Evolutionary conservation across 1,140 invertebrate genomes (phyloP), one percentile per base, ranked within the genome.

Genomic region (Formica exsecta): DNA sequence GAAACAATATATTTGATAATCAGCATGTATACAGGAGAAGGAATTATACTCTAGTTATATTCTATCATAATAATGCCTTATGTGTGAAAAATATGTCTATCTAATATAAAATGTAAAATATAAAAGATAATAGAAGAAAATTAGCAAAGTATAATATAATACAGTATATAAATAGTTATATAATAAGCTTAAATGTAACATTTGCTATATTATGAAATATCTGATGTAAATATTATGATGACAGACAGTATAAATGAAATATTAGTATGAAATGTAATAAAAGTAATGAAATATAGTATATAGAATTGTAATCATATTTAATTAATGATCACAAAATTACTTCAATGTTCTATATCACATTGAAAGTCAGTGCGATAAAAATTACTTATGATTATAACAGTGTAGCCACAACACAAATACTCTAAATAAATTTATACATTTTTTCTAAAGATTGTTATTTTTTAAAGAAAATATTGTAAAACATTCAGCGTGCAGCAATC

Each of bases 401-500:
- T 25, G 59, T 51, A 51, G 36, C 8, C 4, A 68, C 44, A 68
- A 32, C 22, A 22, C 51, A 71, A 41, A 9, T 38, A 57, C 16
- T 73, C 48, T 54, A 76, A 25, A 16, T 29, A 75, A 16, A 48
- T 71, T 66, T 51, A 36, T 64, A 22, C 62, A 44, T 32, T 44
- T 48, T 75, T 22, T 36, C 6, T n/a, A 25, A 66, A 66, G 36
- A 32, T 22, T 85, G 8, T 77, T 36, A 79, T 57, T 74, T 29
- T 41, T 54, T 76, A 8, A 54, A 54, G 6, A 13, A 61, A 70
- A 22, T 74, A 32, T 84, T 64, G 44, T 51, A 61, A 90, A 74
- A 86, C 65, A 83, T 16, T 70, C 25, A 90, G 68, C 89, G 90
- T 90, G 89, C 89, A 90, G 48, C 59, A 77, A 62, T 57, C 57